Conservation (phyloP, 1,140 invertebrate genomes). For the Chlorops oryzae region DNA sequence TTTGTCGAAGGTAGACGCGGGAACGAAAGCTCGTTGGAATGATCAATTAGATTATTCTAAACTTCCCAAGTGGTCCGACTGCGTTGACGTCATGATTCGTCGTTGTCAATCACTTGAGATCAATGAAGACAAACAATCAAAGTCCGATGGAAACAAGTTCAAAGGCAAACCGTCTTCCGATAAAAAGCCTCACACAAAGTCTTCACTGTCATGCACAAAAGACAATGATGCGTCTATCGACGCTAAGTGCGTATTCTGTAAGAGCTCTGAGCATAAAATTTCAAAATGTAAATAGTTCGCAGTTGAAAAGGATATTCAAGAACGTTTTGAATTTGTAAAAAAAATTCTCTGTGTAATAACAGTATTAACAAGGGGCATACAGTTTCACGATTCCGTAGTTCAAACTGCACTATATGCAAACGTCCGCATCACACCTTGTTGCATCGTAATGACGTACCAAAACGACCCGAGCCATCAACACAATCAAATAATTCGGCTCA, state of each 20-base stretch:
- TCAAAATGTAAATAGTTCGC: too few relatives aligned
- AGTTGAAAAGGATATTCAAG: too few relatives aligned
- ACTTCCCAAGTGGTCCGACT: conserved; percentile 10
- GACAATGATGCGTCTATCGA: too few relatives aligned
- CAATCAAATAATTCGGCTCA: too few relatives aligned
- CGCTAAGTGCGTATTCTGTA: too few relatives aligned
- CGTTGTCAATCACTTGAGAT: conserved; percentile 9
- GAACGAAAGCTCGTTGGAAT: conserved; percentile 9
- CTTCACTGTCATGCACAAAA: too few relatives aligned
- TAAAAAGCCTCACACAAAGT: too few relatives aligned
- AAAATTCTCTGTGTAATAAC: too few relatives aligned
- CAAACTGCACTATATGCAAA: conserved; percentile 3
- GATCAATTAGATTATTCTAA: conserved; percentile 9
- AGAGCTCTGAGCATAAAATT: too few relatives aligned
- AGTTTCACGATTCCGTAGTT: neutral
- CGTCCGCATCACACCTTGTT: conserved; percentile 2
- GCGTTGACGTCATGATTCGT: conserved; percentile 2
- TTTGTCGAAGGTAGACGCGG: conserved; percentile 11
- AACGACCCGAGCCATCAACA: neutral
- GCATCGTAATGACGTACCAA: conserved; percentile 1
- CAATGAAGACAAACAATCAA: conserved; percentile 7
- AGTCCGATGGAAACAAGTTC: neutral
- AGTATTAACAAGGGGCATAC: too few relatives aligned
- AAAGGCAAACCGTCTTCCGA: conserved; percentile 1
- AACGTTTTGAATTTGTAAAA: too few relatives aligned